Evolutionary conservation across 2,113 vertebrate species (phyloP), one percentile per base, ranked within the genome.

Genomic region (Carassius carassius): DNA sequence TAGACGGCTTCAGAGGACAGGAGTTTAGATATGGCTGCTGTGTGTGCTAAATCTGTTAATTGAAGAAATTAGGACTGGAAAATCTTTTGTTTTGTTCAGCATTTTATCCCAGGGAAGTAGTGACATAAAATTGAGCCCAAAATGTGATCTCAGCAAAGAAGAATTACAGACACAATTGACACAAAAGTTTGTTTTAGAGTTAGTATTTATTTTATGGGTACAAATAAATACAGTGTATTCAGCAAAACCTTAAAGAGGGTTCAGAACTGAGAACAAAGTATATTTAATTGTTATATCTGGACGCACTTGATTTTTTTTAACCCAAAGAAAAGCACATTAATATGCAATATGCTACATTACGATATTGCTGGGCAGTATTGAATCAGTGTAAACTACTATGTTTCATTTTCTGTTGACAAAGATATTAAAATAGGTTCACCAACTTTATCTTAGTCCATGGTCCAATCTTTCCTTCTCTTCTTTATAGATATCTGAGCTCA

Each of bases 1-100:
- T 63, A 86, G 21, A 62, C 12, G 65, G 62, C 85, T 91, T 60
- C 81, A 88, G 86, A 88, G 86, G 84, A 74, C 82, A 80, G 87
- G 67, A 88, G 76, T 89, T 83, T 92, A 87, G 87, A 90, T 92
- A 89, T 80, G 91, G 89, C 89, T 90, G 67, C 91, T 84, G 58
- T 78, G 44, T 90, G 62, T 86, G 81, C 65, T 77, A 76, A 84
- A 85, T 47, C 78, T 29, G 85, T 88, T 89, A 89, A 73, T 76
- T 78, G 49, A 76, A 87, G 82, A 89, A 92, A 90, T 83, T 87
- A 82, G 85, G 94, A 94, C 90, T 92, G 94, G 91, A 93, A 92
- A 62, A 85, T 82, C 12, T 3, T 73, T 73, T 86, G 35, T 58
- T 76, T 87, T 35, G 41, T 90, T 93, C 62, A 87, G 84, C 41